These are phyloP conservation scores for Saccostrea echinata DNA, from an alignment of 1,140 invertebrate species.

Conservation along the genomic window DNA sequence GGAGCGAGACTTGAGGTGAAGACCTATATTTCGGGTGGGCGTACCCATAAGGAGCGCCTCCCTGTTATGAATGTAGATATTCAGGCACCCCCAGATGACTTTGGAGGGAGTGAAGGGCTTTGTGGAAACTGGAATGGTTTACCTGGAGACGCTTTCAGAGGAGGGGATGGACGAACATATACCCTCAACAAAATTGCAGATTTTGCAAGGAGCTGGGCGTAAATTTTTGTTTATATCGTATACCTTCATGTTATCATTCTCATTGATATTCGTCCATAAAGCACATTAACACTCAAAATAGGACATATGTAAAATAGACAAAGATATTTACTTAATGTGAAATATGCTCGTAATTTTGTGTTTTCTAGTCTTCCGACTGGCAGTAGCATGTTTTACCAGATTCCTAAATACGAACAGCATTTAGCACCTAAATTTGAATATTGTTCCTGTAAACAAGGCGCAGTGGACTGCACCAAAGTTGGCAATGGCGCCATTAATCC, in stretches of 20 bases:
- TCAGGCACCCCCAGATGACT: slow-evolving; percentile 61
- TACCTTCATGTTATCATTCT: not conserved
- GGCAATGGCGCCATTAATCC: slow-evolving; percentile 53
- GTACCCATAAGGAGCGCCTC: not conserved
- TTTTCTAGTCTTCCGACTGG: slow-evolving; percentile 25
- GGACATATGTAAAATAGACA: too few species aligned
- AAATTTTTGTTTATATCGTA: not conserved
- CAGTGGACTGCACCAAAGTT: slow-evolving; percentile 44
- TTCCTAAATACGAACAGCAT: slow-evolving; percentile 40
- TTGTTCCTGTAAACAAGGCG: slow-evolving; percentile 40
- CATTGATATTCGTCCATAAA: too few species aligned
- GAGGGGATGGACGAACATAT: slow-evolving; percentile 46
- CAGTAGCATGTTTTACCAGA: slow-evolving; percentile 47
- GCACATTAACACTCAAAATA: too few species aligned
- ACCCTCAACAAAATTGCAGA: not conserved
- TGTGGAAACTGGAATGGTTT: slow-evolving; percentile 62
- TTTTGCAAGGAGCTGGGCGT: not conserved
- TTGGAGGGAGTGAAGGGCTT: slow-evolving; percentile 53
- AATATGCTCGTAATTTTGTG: too few species aligned
- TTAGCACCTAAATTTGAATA: slow-evolving; percentile 35
- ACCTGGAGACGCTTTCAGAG: slow-evolving; percentile 48
- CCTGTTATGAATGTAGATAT: slow-evolving; percentile 59
- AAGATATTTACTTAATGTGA: too few species aligned
- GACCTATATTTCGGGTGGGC: not conserved
- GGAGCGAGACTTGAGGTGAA: slow-evolving; percentile 60